A percentile compares a stretch with the other conserved stretches of the same genome.
These are phyloP conservation scores for Elephas maximus DNA, from an alignment of 2,113 vertebrate species.

Conservation along the genomic window DNA sequence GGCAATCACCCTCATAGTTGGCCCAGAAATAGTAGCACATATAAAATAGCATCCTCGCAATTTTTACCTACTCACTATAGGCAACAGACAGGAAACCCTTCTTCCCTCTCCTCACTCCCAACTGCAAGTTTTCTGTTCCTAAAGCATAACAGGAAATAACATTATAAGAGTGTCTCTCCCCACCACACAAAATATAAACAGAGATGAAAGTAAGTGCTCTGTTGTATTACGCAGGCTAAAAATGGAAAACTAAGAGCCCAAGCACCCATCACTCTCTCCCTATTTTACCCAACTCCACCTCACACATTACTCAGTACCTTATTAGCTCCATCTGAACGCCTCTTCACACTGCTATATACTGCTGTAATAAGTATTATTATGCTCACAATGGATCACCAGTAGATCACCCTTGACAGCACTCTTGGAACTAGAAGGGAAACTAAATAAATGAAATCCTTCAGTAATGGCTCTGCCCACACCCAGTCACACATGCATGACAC, in stretches of 20 bases:
- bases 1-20: background rate
- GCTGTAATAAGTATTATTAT: background rate
- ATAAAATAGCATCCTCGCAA: constrained; percentile 25
- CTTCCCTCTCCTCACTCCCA: background rate
- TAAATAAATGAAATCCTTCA: constrained; percentile 15
- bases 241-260: background rate
- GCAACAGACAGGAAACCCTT: constrained; percentile 22
- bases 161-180: no score
- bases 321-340: background rate
- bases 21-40: background rate
- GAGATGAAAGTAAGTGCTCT: background rate
- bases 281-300: background rate
- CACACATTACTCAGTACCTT: background rate
- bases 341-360: constrained; percentile 5
- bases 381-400: background rate
- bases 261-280: background rate
- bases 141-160: no score
- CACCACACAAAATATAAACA: constrained; percentile 1
- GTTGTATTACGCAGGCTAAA: background rate
- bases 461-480: background rate
- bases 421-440: constrained; percentile 51
- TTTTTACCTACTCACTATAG: background rate
- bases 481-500: background rate
- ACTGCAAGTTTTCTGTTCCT: constrained; percentile 12
- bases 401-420: background rate